A percentile compares a stretch with the other conserved stretches of the same genome.
These are phyloP conservation scores for Staurois parvus DNA, from an alignment of 2,797 vertebrate species.

Conservation along the genomic window DNA sequence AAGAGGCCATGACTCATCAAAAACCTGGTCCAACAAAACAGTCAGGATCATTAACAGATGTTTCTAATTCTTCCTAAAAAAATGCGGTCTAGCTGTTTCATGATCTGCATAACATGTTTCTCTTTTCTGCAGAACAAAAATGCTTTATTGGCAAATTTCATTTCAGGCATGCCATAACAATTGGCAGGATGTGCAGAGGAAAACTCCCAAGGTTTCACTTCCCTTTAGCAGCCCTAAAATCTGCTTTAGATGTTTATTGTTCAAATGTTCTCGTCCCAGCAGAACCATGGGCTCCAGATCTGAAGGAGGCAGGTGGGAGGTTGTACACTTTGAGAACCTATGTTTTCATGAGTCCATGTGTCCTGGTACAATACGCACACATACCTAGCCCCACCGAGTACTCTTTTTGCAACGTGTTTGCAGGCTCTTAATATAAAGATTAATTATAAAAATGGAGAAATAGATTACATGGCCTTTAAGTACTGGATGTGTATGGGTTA, in stretches of 20 bases:
- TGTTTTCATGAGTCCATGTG: neutral
- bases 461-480: too few species aligned
- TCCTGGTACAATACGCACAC: too few species aligned
- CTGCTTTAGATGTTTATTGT: neutral
- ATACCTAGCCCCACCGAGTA: too few species aligned
- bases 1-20: neutral
- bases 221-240: neutral
- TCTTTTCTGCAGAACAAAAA: neutral
- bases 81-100: neutral
- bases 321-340: neutral
- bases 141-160: neutral
- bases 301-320: too few species aligned
- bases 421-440: too few species aligned
- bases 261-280: neutral
- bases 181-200: neutral
- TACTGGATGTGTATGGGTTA: too few species aligned
- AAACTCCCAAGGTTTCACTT: constrained; percentile 20
- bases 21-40: neutral
- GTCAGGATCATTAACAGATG: constrained; percentile 1
- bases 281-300: neutral
- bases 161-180: constrained; percentile 1
- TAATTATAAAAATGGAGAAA: too few species aligned
- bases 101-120: constrained; percentile 20
- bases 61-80: neutral
- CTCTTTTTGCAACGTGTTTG: too few species aligned